Evolutionary conservation across 2,888 invertebrate genomes (phyloP).

Genomic region (Xanthia togata): DNA sequence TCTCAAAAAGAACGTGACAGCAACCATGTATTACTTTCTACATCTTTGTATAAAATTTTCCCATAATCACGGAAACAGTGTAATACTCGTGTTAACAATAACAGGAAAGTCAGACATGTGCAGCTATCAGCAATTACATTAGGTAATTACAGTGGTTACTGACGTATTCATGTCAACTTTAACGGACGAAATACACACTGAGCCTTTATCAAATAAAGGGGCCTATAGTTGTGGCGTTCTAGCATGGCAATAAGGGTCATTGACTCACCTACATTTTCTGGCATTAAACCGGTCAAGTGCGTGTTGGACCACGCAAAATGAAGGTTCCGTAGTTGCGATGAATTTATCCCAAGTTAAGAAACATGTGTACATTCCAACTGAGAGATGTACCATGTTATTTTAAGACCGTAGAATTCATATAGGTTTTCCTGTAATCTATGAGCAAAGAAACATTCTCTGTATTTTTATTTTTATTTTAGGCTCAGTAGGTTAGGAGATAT

Average conservation of each 20-base stretch:
- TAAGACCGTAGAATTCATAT: no score
- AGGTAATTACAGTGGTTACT: not conserved
- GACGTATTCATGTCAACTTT: not conserved
- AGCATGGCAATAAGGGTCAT: not conserved
- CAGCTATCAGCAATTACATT: not conserved
- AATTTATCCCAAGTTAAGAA: no score
- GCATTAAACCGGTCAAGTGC: not conserved
- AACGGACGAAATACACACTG: not conserved
- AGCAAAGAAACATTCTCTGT: no score
- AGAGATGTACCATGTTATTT: no score
- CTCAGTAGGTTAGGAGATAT: no score
- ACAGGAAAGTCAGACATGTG: conserved; percentile 17
- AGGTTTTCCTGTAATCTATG: no score
- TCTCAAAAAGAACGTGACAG: not conserved
- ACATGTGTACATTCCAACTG: no score
- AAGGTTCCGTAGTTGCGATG: no score
- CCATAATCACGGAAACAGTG: not conserved
- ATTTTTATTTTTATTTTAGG: no score
- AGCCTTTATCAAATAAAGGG: no score
- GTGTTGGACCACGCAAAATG: no score
- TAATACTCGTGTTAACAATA: not conserved
- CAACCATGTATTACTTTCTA: conserved; percentile 13
- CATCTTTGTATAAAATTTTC: conserved; percentile 11
- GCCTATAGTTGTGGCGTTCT: not conserved
- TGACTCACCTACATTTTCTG: not conserved